Conservation (phyloP, 2,797 vertebrate genomes). For the Gymnopithys bicolor region DNA sequence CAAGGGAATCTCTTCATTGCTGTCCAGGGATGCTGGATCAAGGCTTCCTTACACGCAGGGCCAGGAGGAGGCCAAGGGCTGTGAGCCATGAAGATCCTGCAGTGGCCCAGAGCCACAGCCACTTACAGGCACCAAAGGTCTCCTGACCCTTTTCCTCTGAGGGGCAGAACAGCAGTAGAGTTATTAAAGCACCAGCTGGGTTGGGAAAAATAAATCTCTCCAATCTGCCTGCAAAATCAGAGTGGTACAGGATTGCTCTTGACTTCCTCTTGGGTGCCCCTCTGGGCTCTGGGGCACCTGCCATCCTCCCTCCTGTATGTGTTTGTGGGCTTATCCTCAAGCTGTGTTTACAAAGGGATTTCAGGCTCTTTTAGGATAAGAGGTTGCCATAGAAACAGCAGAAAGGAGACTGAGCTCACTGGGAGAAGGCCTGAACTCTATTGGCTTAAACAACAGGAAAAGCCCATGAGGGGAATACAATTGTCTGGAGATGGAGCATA, state of each 20-base stretch:
- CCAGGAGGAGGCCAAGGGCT: not conserved
- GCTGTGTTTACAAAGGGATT: constrained; percentile 54
- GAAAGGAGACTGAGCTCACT: constrained; percentile 16
- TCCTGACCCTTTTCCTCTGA: not conserved
- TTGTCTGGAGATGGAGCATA: not conserved
- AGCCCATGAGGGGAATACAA: not conserved
- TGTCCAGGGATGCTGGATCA: not conserved
- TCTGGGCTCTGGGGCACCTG: constrained; percentile 19
- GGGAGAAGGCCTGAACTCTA: constrained; percentile 11
- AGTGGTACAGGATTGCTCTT: not conserved
- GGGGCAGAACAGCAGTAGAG: not conserved
- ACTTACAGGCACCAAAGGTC: not conserved
- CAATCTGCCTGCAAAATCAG: constrained; percentile 2
- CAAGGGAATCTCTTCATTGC: not conserved
- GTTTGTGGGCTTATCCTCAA: constrained; percentile 44
- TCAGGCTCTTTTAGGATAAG: constrained; percentile 49
- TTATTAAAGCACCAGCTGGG: constrained; percentile 38
- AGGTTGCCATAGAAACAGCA: constrained; percentile 65
- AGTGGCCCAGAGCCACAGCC: not conserved
- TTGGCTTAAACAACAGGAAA: constrained; percentile 8
- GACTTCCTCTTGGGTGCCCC: constrained; percentile 6
- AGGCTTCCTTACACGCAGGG: not conserved
- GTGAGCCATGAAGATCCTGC: not conserved
- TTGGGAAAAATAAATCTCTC: constrained; percentile 17
- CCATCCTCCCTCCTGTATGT: not conserved